Evolutionary conservation across 2,797 vertebrate species (phyloP), one percentile per base, ranked within the genome.

Genomic region (Rhinichthys osculus): DNA sequence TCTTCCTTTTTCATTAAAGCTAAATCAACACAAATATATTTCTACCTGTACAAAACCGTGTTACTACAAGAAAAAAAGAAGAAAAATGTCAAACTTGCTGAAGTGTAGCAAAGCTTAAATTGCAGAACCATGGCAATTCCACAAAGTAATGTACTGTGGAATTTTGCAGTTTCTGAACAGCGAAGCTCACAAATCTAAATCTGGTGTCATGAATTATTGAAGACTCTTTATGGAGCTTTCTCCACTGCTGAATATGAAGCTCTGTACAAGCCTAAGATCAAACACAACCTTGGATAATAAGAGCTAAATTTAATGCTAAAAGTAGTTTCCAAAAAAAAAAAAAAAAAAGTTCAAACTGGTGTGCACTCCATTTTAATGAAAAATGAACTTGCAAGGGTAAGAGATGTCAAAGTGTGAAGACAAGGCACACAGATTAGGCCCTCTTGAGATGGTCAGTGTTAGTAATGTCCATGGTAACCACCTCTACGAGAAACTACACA

Each of bases 121-220:
- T 64, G 85, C 88, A 91, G 83, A 91, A 88, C 87, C 87, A 84
- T 87, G 89, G 88, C 90, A 90, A 87, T 90, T 92, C 88, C 89
- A 90, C 86, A 93, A 91, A 93, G 92, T 89, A 93, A 93, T 91
- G 90, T 85, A 89, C 90, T 92, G 93, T 88, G 92, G 90, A 93
- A 93, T 94, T 91, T 87, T 92, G 91, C 90, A 88, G 87, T 93
- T 94, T 94, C 88, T 90, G 90, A 92, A 91, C 92, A 92, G 90
- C 89, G 87, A 92, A 89, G 93, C 91, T 71, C 80, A 92, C 92
- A 93, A 93, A 93, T 94, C 94, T 93, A 94, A 95, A 95, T 93
- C 90, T 93, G 92, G 93, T 71, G 47, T 93, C 91, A 95, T 95
- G 94, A 95, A 96, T 96, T 95, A 95, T 96, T 95, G 92, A 96